These are phyloP conservation scores for Coturnix japonica DNA, from an alignment of 2,113 vertebrate genomes.

Conservation along the genomic window DNA sequence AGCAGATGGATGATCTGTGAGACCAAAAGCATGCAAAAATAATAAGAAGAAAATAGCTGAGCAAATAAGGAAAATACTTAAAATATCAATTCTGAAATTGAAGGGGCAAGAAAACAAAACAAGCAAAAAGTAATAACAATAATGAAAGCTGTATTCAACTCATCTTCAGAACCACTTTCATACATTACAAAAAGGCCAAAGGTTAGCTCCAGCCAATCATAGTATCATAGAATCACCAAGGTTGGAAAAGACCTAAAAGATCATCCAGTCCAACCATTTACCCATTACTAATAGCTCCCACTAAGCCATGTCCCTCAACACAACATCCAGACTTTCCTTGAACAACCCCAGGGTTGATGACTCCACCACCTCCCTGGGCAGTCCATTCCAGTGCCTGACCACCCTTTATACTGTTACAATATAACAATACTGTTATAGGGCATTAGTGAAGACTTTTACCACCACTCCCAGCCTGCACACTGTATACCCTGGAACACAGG, in stretches of 20 bases:
- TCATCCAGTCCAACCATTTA: no score
- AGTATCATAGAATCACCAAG: no score
- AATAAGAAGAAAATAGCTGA: not conserved
- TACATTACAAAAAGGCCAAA: not conserved
- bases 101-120: fast-evolving
- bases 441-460: not conserved
- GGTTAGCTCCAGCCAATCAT: not conserved
- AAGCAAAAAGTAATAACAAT: not conserved
- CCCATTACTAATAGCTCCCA: no score
- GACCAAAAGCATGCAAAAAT: not conserved
- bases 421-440: not conserved
- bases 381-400: no score
- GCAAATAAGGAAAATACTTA: not conserved
- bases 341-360: no score
- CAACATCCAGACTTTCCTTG: no score
- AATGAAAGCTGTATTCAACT: not conserved
- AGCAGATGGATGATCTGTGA: fast-evolving
- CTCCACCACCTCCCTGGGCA: no score
- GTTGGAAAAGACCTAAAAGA: no score
- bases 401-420: no score
- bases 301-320: no score
- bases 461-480: not conserved
- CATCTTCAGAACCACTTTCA: not conserved
- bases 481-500: not conserved
- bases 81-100: not conserved